These are phyloP conservation scores for Sarcophaga variegata DNA, from an alignment of 2,888 invertebrate species.

Conservation along the genomic window DNA sequence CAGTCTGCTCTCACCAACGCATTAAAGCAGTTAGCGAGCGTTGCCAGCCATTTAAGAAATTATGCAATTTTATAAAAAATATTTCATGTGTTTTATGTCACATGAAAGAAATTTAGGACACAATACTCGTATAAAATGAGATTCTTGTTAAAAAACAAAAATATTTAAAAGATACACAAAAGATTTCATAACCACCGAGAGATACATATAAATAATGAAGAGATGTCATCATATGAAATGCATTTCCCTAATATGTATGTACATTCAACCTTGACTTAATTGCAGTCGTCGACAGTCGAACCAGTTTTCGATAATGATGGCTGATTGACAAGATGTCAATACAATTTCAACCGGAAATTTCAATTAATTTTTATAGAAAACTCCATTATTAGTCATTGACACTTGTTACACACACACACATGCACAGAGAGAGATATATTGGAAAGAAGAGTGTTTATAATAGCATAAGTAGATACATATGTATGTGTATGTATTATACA, in stretches of 20 bases:
- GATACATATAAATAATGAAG: not conserved
- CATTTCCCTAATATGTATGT: not conserved
- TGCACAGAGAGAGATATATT: not conserved
- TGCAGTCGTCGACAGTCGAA: not conserved
- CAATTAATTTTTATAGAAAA: not conserved
- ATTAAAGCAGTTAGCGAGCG: constrained; percentile 42
- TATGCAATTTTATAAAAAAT: constrained; percentile 50
- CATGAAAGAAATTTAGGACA: constrained; percentile 12
- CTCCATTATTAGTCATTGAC: constrained; percentile 21
- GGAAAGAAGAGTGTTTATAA: not conserved
- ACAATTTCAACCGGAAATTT: constrained; percentile 5
- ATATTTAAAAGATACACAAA: not conserved
- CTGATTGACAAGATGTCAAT: not conserved
- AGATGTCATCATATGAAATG: not conserved
- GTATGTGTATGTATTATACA: too few relatives aligned
- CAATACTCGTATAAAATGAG: constrained; percentile 22
- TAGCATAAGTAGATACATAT: not conserved
- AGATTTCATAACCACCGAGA: constrained; percentile 8
- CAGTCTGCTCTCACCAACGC: not conserved
- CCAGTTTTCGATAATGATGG: constrained; percentile 9
- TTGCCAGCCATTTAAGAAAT: constrained; percentile 44
- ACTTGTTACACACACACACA: not conserved
- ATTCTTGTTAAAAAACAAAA: constrained; percentile 6
- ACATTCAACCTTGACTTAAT: constrained; percentile 49
- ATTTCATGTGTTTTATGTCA: too few relatives aligned